Evolutionary conservation across 2,888 invertebrate genomes (phyloP), one percentile per base, ranked within the genome.

Genomic region (Lasioglossum malachurum): DNA sequence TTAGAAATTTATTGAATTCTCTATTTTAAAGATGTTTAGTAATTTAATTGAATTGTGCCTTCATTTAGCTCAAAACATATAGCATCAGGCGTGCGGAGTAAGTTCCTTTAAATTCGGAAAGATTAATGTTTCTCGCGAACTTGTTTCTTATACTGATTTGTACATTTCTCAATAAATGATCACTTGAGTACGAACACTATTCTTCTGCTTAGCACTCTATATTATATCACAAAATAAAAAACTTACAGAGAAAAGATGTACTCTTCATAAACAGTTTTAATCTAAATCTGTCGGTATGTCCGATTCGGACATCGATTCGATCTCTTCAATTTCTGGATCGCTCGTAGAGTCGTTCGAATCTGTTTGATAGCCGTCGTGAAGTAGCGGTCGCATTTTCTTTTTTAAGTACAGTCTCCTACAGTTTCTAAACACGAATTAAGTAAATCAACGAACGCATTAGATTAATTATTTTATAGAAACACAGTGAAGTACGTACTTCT

Each of bases 311-410:
- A 71, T 87, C 75, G 1, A 5, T 64, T 23, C 75, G 1, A 5
- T 64, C 23, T 83, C 78, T 12, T 80, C 75, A n/a, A 69, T 14
- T 2, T 80, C 74, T 5, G 57, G 10, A 2, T 74, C 72, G 4
- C 60, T 79, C 10, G 89, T 85, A 35, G 88, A 89, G 0, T 88
- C 90, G 7, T 92, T 92, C 19, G 91, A 89, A 57, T 93, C 93
- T 41, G 92, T 89, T 80, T 92, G 90, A 76, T 92, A 92, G 41
- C 87, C 93, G 73, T 90, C 90, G 41, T 93, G 92, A n/a, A 93
- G 44, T 74, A 90, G 86, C 4, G 88, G 44, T 5, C 78, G 23
- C 14, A 75, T 14, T 64, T 76, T 86, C 14, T 14, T 67, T 16
- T 27, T 19, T 38, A 5, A 73, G 3, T 0, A 5, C n/a, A 12